These are phyloP conservation scores for Macquaria ambigua DNA, from an alignment of 2,113 vertebrate species.

Conservation along the genomic window DNA sequence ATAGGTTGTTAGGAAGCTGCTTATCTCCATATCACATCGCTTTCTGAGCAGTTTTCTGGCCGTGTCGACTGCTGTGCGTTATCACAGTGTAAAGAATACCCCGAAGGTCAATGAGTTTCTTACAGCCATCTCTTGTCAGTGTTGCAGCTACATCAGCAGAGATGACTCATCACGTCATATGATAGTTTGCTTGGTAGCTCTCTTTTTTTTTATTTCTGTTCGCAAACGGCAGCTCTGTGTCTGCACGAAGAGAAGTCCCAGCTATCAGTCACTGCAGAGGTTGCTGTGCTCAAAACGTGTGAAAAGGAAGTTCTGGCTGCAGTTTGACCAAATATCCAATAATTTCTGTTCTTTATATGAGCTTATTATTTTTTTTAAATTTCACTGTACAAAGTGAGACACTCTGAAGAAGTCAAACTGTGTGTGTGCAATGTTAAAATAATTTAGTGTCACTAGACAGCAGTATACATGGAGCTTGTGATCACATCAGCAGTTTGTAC, in stretches of 20 bases:
- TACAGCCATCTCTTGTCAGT: not conserved
- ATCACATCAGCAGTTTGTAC: not conserved
- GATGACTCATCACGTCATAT: slow-evolving; percentile 52
- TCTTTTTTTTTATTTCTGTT: slow-evolving; percentile 35
- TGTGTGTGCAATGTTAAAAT: too few species aligned
- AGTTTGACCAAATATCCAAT: not conserved
- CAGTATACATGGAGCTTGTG: not conserved
- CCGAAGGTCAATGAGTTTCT: slow-evolving; percentile 56
- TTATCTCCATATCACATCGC: slow-evolving; percentile 32
- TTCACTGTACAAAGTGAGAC: not conserved
- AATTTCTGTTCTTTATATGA: not conserved
- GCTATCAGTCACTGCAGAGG: not conserved
- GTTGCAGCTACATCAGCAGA: slow-evolving; percentile 32
- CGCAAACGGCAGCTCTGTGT: not conserved
- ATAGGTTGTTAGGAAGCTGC: slow-evolving; percentile 10
- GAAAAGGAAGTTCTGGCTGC: slow-evolving; percentile 8
- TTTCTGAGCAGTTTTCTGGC: slow-evolving; percentile 5
- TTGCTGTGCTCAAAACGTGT: not conserved
- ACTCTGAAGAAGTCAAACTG: not conserved
- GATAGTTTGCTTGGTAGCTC: slow-evolving; percentile 49
- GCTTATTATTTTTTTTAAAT: too few species aligned
- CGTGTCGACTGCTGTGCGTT: not conserved
- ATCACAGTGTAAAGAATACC: slow-evolving; percentile 12
- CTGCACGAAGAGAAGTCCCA: not conserved
- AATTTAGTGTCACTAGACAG: too few species aligned